Base-by-base conservation (phyloP, 2,113 vertebrate species). In the Marcusenius ussheri region DNA sequence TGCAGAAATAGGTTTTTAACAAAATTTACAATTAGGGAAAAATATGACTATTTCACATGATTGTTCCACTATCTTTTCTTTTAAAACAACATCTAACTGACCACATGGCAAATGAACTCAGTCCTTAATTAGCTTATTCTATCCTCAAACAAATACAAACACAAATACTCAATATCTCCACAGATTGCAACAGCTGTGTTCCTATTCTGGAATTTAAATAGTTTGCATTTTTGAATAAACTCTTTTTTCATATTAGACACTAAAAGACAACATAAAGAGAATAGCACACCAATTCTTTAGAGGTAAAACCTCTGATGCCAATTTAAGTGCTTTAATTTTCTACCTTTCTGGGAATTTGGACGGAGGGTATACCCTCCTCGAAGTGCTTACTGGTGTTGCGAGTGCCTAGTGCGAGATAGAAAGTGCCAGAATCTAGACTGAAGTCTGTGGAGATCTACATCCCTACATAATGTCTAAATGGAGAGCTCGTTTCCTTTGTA, bases 21-120 rank as follows among this genome's bases (percentile, higher is more conserved):
- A 93, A 94, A 90, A 94, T 92, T 92, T 93, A 96, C 95, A 93
- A 92, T 92, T 42, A 92, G 93, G 94, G 92, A 92, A 94, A 95
- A 94, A 90, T 88, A 89, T 92, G 92, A 92, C 92, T 89, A 93
- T 92, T 91, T 91, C 91, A 92, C 90, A 91, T 90, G 93, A 94
- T 91, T 93, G 93, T 92, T 93, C 91, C 90, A 92, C 91, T 88
- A 91, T 91, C 92, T 88, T 91, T 91, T 91, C 62, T 91, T 88
- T 91, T 53, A 84, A 89, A 89, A 93, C 90, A 89, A 89, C 91
- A 93, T 88, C 90, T 90, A 92, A 91, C 93, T 91, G 80, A 91
- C 90, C 89, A 93, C 77, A 39, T 91, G 90, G 88, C 74, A 77
- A 89, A 77, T 66, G 35, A 92, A 91, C 91, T 92, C 31, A 92